phyloP scores from a whole-genome alignment of 2,113 vertebrate genomes.

The Elaphurus davidianus region DNA sequence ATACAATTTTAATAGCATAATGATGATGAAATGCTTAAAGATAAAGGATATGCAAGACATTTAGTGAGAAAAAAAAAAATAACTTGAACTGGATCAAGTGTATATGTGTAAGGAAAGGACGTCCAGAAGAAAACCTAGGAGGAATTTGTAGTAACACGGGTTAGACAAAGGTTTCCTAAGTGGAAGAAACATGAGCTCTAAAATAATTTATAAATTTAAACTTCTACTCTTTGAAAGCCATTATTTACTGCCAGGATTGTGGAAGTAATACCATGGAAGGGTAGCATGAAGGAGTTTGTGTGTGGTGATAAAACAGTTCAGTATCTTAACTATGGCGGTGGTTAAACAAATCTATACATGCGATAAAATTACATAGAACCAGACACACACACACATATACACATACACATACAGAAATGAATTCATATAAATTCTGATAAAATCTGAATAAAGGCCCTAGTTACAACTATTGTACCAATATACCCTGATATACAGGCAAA shows the following conservation, averaged over 20 bases:
- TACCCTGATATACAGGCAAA: not conserved
- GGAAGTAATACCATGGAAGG: not conserved
- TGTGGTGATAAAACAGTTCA: not conserved
- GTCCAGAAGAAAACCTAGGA: not conserved
- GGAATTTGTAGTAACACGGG: not conserved
- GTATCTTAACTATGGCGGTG: not conserved
- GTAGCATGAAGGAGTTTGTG: not conserved
- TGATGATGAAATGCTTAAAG: not conserved
- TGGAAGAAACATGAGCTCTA: not conserved
- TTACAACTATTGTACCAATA: not conserved
- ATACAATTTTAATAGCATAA: not conserved
- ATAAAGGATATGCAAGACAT: not conserved
- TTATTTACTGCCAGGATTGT: not conserved
- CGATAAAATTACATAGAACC: not conserved
- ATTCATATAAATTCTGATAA: not conserved
- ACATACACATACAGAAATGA: not conserved
- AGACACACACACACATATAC: not conserved
- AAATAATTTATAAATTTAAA: not conserved
- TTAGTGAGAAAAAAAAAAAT: not conserved
- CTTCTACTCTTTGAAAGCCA: not conserved
- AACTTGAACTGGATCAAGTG: not conserved
- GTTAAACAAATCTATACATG: not conserved
- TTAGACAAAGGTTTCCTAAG: not conserved
- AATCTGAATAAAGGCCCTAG: not conserved
- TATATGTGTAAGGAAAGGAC: not conserved